Base-by-base conservation (phyloP, 2,797 vertebrate genomes). In the Eupleurogrammus muticus region DNA sequence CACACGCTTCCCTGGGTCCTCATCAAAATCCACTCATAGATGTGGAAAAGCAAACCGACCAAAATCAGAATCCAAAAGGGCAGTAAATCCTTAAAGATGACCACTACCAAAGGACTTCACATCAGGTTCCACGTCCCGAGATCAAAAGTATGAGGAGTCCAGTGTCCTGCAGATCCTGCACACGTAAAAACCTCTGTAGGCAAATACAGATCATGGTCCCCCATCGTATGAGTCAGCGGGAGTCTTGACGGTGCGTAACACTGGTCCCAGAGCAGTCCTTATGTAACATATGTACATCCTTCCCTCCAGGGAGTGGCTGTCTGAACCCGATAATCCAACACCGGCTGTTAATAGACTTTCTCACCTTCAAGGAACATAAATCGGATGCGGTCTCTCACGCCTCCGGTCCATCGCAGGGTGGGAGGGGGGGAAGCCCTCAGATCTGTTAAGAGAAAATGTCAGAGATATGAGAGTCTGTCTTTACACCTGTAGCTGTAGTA, bases 331-430 rank as follows among this genome's bases (percentile, higher is more conserved):
- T 79, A 75, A 81, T 87, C 80, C 74, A 38, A 54, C 70, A 38
- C 9, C 57, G 56, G 59, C 69, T 40, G 36, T 68, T 63, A 72
- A 87, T 59, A 65, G 73, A 76, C 60, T 70, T 77, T 66, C 58
- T 81, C 81, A 81, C 83, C 77, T 90, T 72, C 69, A 52, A 62
- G 62, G 54, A 73, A 69, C 64, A 66, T 55, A 63, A 56, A 73
- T 16, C 36, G 65, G 40, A 61, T 4, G 3, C 28, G 57, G 46
- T 9, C 60, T 61, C 66, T 68, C 62, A n/a, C 56, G 66, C 66
- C 70, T 62, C 79, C 36, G 70, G 70, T 66, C 74, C 73, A 46
- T 79, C 60, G 34, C 21, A 23, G 3, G 3, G 28, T 3, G 44
- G 19, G 68, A 23, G 3, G 3, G 28, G 28, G 44, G 19, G 68